Conservation (phyloP, 2,888 invertebrate genomes). For the Mesochorus sp. region DNA sequence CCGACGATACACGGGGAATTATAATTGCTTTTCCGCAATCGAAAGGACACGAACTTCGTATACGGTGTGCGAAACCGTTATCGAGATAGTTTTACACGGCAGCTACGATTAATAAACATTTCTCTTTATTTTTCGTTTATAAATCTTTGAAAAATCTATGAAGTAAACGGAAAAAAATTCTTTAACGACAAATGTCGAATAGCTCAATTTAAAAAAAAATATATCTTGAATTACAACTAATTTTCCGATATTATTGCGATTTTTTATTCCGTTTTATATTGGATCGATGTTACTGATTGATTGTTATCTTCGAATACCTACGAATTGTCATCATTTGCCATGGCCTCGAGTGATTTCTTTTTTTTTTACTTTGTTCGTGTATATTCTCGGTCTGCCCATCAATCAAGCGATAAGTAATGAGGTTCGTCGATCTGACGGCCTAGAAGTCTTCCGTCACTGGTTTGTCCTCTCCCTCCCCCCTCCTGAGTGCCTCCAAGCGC, state of each 20-base stretch:
- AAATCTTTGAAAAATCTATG: too few relatives aligned
- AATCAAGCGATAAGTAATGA: constrained; percentile 54
- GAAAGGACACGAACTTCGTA: constrained; percentile 57
- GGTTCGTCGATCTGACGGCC: constrained; percentile 39
- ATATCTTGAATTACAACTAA: too few relatives aligned
- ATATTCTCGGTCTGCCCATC: constrained; percentile 10
- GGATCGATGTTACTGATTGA: too few relatives aligned
- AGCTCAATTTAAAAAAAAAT: too few relatives aligned
- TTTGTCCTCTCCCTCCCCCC: constrained; percentile 41
- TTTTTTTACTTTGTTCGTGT: too few relatives aligned
- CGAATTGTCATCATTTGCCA: too few relatives aligned
- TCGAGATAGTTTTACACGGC: constrained; percentile 39
- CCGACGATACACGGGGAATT: constrained; percentile 75
- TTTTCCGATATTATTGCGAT: too few relatives aligned
- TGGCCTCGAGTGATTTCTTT: too few relatives aligned
- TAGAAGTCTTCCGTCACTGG: constrained; percentile 50
- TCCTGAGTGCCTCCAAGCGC: constrained; percentile 32
- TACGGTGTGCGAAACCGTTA: constrained; percentile 50
- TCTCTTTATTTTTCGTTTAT: background rate
- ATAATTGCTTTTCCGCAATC: constrained; percentile 76
- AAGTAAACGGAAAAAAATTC: too few relatives aligned
- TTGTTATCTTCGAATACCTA: too few relatives aligned
- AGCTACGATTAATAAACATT: constrained; percentile 16
- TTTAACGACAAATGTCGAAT: too few relatives aligned
- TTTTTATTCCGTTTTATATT: too few relatives aligned